A percentile compares a stretch with the other conserved stretches of the same genome.
These are phyloP conservation scores for Upupa epops DNA, from an alignment of 2,113 vertebrate genomes.

Conservation along the genomic window DNA sequence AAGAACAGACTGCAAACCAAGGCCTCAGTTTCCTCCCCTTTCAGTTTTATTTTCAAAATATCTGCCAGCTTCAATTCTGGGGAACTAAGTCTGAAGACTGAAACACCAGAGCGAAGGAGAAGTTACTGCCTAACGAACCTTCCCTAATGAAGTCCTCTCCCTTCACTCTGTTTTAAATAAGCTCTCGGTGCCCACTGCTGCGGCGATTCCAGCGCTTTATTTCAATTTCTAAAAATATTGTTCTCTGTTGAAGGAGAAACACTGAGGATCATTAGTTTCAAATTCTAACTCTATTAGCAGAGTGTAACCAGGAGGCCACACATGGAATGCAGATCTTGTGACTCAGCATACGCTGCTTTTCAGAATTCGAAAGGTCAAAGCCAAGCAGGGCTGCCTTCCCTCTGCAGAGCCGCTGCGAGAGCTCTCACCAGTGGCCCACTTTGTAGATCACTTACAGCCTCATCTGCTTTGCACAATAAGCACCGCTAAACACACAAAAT, in stretches of 20 bases:
- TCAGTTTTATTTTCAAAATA: not conserved
- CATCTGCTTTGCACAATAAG: not conserved
- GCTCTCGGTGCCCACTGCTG: not conserved
- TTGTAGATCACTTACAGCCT: not conserved
- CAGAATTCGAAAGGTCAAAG: slow-evolving; percentile 44
- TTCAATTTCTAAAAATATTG: not conserved
- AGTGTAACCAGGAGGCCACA: slow-evolving; percentile 40
- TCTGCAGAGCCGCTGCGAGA: not conserved
- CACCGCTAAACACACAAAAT: not conserved
- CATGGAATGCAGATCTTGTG: slow-evolving; percentile 58
- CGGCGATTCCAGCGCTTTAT: not conserved
- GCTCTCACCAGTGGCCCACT: slow-evolving; percentile 2
- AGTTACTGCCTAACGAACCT: not conserved
- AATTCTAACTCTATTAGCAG: slow-evolving; percentile 32
- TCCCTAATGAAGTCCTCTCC: not conserved
- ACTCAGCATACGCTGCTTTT: slow-evolving; percentile 52
- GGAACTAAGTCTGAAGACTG: not conserved
- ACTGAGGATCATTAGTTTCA: slow-evolving; percentile 6
- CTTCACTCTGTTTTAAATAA: not conserved
- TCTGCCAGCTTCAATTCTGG: not conserved
- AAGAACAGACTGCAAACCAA: not conserved
- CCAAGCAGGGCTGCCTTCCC: not conserved
- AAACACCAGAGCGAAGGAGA: not conserved
- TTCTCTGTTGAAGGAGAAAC: not conserved
- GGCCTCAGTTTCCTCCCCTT: not conserved